Percentiles rank a stretch among this genome's conserved stretches.
Evolutionary conservation across 2,888 invertebrate genomes (phyloP).

Genomic region (Tenthredo distinguenda): DNA sequence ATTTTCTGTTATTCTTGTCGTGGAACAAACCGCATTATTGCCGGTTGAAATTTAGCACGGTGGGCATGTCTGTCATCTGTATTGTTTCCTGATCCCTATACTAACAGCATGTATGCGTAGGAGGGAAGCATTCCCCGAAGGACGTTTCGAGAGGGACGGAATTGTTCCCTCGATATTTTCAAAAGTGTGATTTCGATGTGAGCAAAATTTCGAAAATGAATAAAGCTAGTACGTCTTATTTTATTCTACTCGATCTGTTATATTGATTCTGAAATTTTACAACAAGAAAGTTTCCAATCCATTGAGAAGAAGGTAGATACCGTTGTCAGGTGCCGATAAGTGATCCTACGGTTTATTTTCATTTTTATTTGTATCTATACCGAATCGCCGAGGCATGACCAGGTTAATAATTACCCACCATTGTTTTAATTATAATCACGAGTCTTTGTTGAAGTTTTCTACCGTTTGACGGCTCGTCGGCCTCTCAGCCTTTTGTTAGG

Average conservation of each 20-base stretch:
- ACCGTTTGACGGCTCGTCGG: slow-evolving; percentile 43
- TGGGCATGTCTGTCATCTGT: too few relatives aligned
- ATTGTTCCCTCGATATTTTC: background rate
- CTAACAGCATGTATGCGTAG: too few relatives aligned
- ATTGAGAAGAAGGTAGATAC: slow-evolving; percentile 1
- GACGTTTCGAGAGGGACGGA: background rate
- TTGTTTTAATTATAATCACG: slow-evolving; percentile 47
- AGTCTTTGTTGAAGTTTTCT: slow-evolving; percentile 37
- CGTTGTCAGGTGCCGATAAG: background rate
- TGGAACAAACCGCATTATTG: background rate
- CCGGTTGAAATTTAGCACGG: background rate
- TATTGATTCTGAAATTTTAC: background rate
- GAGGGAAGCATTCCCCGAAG: too few relatives aligned
- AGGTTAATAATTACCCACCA: slow-evolving; percentile 26
- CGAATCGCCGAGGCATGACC: slow-evolving; percentile 1
- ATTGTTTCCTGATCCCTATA: too few relatives aligned
- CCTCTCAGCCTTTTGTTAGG: slow-evolving; percentile 38
- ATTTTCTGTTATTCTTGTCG: background rate
- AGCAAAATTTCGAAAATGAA: background rate
- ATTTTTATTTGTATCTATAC: slow-evolving; percentile 20
- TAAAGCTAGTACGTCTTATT: background rate
- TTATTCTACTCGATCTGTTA: background rate
- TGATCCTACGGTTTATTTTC: slow-evolving; percentile 23
- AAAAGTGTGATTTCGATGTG: background rate
- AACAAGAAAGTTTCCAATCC: background rate